phyloP scores from a whole-genome alignment of 2,888 invertebrate species.

The Cosmia pyralina region DNA sequence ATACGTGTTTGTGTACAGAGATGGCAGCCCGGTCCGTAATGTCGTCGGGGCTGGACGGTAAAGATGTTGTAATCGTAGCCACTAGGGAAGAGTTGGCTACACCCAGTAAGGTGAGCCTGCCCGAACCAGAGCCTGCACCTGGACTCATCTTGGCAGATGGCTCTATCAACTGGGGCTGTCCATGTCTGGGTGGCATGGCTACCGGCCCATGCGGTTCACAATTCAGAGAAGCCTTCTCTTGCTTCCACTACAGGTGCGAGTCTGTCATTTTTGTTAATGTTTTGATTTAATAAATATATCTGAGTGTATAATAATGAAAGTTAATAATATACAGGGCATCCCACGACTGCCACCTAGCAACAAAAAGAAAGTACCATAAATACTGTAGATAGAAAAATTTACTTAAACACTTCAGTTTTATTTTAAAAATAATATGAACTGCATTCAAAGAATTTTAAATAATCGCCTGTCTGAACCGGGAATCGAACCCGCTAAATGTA shows the following conservation, averaged over 20 bases:
- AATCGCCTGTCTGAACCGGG: no score
- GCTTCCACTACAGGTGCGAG: slow-evolving; percentile 95
- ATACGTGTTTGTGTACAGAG: slow-evolving; percentile 12
- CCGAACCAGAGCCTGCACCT: slow-evolving; percentile 93
- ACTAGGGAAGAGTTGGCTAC: slow-evolving; percentile 94
- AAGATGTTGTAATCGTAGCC: slow-evolving; percentile 96
- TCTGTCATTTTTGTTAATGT: slow-evolving; percentile 5
- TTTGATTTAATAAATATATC: neutral
- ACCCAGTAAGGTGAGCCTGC: slow-evolving; percentile 93
- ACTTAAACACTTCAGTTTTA: no score
- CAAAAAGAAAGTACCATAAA: no score
- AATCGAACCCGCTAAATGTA: no score
- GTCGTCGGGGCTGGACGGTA: slow-evolving; percentile 79
- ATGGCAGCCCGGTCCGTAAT: slow-evolving; percentile 58
- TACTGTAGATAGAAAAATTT: no score
- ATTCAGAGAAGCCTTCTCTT: slow-evolving; percentile 98
- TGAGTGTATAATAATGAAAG: neutral
- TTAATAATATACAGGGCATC: neutral
- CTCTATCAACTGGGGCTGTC: slow-evolving; percentile 98
- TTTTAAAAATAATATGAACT: no score
- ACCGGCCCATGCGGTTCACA: slow-evolving; percentile 98
- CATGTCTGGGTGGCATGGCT: slow-evolving; percentile 99
- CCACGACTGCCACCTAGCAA: no score
- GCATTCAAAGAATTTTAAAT: no score
- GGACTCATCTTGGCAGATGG: slow-evolving; percentile 96